These are phyloP conservation scores for Hemistola chrysoprasaria DNA, from an alignment of 2,888 invertebrate species.

Conservation along the genomic window DNA sequence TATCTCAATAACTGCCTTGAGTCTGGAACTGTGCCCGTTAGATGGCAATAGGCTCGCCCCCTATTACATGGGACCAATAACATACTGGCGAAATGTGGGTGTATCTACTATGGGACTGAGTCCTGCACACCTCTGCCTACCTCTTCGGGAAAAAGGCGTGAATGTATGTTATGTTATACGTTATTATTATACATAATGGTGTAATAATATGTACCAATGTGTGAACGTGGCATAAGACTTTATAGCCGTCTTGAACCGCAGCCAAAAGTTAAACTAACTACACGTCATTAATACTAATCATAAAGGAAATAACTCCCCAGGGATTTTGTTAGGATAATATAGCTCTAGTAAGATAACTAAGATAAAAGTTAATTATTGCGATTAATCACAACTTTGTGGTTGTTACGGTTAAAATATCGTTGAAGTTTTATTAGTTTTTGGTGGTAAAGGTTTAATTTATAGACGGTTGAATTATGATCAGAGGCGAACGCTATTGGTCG, in stretches of 20 bases:
- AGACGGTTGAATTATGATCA: slow-evolving; percentile 5
- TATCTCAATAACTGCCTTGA: too few relatives aligned
- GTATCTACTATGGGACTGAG: too few relatives aligned
- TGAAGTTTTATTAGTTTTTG: slow-evolving; percentile 30
- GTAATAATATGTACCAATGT: too few relatives aligned
- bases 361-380: slow-evolving; percentile 33
- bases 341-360: slow-evolving; percentile 23
- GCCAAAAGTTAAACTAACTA: slow-evolving; percentile 11
- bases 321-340: slow-evolving; percentile 8
- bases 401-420: slow-evolving; percentile 30
- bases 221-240: too few relatives aligned
- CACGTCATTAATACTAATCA: slow-evolving; percentile 28
- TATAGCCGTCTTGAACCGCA: slow-evolving; percentile 6
- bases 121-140: too few relatives aligned
- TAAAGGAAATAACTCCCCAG: slow-evolving; percentile 14
- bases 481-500: slow-evolving; percentile 1
- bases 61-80: too few relatives aligned
- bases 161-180: too few relatives aligned
- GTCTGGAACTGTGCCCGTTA: too few relatives aligned
- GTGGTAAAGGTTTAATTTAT: slow-evolving; percentile 12
- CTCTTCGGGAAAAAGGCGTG: too few relatives aligned
- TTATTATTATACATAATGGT: too few relatives aligned
- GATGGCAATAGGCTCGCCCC: too few relatives aligned
- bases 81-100: too few relatives aligned
- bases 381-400: slow-evolving; percentile 30